Percentiles rank a stretch among this genome's conserved stretches.
These are phyloP conservation scores for Felis chaus DNA, from an alignment of 2,113 vertebrate species.

Conservation along the genomic window DNA sequence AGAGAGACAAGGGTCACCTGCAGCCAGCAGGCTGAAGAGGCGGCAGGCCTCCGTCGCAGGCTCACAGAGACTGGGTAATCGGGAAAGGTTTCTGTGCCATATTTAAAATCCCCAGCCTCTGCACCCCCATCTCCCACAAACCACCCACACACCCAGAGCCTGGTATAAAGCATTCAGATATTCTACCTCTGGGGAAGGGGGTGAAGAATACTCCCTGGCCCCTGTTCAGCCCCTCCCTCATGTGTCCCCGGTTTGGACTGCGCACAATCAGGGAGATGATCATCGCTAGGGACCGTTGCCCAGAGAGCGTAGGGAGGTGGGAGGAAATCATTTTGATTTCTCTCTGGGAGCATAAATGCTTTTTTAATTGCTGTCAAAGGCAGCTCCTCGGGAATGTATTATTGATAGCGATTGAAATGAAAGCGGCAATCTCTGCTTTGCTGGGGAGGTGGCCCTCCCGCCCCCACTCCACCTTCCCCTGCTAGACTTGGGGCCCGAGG, in stretches of 20 bases:
- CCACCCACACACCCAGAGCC: slow-evolving; percentile 39
- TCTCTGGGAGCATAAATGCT: slow-evolving; percentile 80
- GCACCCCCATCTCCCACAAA: background rate
- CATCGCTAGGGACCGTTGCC: slow-evolving; percentile 65
- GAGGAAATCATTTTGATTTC: slow-evolving; percentile 80
- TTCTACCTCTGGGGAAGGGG: background rate
- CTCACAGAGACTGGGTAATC: background rate
- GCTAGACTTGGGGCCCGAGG: background rate
- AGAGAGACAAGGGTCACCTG: background rate
- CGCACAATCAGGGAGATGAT: slow-evolving; percentile 27
- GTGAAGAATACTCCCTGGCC: background rate
- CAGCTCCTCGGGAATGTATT: slow-evolving; percentile 80
- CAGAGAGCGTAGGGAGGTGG: slow-evolving; percentile 68
- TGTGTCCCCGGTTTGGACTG: slow-evolving; percentile 50
- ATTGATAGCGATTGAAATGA: slow-evolving; percentile 82
- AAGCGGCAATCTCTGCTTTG: slow-evolving; percentile 14
- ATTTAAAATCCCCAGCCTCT: slow-evolving; percentile 53
- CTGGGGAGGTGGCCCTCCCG: background rate
- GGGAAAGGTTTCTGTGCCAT: slow-evolving; percentile 3
- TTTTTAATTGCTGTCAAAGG: slow-evolving; percentile 86
- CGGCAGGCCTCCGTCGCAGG: background rate
- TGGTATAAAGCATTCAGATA: slow-evolving; percentile 76
- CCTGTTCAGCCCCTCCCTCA: background rate
- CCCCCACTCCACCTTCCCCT: background rate
- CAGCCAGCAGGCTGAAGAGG: background rate